A percentile compares a stretch with the other conserved stretches of the same genome.
Evolutionary conservation across 2,888 invertebrate genomes (phyloP).

Genomic region (Dynastes maya): DNA sequence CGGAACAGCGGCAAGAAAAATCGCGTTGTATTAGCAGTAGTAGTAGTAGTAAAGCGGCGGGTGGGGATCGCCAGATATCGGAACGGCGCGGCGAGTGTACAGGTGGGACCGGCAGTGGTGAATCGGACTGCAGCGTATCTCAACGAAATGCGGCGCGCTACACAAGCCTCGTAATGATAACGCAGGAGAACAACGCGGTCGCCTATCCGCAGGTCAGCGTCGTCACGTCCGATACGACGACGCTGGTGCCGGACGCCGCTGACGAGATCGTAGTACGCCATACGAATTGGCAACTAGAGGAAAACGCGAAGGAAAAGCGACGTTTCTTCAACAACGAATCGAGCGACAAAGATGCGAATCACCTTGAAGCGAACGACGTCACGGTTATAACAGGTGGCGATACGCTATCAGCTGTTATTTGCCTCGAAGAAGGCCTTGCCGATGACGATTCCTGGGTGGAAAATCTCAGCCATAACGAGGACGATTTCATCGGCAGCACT

Average conservation of each 20-base stretch:
- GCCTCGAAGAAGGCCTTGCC: conserved; percentile 88
- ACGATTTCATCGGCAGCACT: conserved; percentile 76
- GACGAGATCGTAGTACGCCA: conserved; percentile 78
- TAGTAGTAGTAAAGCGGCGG: conserved; percentile 54
- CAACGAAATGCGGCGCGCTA: conserved; percentile 77
- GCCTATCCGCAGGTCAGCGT: conserved; percentile 78
- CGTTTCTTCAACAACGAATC: neutral
- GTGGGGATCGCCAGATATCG: conserved; percentile 60
- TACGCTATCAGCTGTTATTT: conserved; percentile 81
- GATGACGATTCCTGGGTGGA: conserved; percentile 95
- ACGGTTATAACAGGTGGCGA: conserved; percentile 81
- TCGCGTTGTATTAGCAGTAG: neutral
- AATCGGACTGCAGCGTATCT: conserved; percentile 64
- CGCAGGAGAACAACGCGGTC: conserved; percentile 75
- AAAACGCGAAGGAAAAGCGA: conserved; percentile 46
- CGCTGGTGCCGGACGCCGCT: conserved; percentile 73
- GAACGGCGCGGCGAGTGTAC: conserved; percentile 63
- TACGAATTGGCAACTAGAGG: conserved; percentile 75
- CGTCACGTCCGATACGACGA: conserved; percentile 84
- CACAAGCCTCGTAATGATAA: conserved; percentile 92
- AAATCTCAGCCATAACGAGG: conserved; percentile 87
- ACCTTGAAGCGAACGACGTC: conserved; percentile 70
- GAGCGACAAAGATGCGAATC: conserved; percentile 66
- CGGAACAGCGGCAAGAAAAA: conserved; percentile 57
- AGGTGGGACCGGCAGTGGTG: conserved; percentile 66